These are phyloP conservation scores for Leptinotarsa defecta DNA, from an alignment of 1,140 invertebrate genomes.

Conservation along the genomic window DNA sequence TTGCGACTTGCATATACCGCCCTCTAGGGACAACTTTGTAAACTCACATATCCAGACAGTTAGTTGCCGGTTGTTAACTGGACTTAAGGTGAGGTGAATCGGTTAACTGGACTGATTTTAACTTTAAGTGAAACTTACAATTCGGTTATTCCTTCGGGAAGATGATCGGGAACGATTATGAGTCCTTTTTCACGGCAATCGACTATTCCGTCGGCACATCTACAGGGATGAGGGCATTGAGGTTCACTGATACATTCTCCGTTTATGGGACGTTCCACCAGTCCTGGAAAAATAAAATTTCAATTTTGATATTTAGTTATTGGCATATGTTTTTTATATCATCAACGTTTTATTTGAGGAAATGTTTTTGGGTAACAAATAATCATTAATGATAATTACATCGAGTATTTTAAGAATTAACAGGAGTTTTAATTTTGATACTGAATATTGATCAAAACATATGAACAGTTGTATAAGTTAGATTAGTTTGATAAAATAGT, in stretches of 20 bases:
- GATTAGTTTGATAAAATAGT: too few relatives aligned
- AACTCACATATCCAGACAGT: too few relatives aligned
- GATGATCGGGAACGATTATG: conserved; percentile 82
- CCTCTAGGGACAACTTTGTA: too few relatives aligned
- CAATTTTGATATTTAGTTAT: not conserved
- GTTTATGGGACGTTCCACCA: conserved; percentile 65
- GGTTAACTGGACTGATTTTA: not conserved
- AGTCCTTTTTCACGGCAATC: conserved; percentile 94
- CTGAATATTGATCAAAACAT: too few relatives aligned
- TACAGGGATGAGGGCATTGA: conserved; percentile 89
- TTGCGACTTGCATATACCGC: too few relatives aligned
- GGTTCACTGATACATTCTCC: conserved; percentile 82
- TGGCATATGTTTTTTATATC: too few relatives aligned
- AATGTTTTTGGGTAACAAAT: too few relatives aligned
- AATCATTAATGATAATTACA: too few relatives aligned
- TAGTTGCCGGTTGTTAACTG: not conserved
- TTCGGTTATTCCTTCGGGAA: conserved; percentile 92
- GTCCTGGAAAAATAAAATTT: conserved; percentile 55
- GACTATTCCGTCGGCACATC: conserved; percentile 90
- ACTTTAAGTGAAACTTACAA: conserved; percentile 75
- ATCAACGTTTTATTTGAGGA: too few relatives aligned
- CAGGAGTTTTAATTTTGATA: not conserved
- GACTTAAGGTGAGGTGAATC: not conserved
- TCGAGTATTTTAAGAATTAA: not conserved
- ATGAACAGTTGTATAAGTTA: too few relatives aligned